Evolutionary conservation across 2,113 vertebrate genomes (phyloP).

Genomic region (Melanocharis versteri): DNA sequence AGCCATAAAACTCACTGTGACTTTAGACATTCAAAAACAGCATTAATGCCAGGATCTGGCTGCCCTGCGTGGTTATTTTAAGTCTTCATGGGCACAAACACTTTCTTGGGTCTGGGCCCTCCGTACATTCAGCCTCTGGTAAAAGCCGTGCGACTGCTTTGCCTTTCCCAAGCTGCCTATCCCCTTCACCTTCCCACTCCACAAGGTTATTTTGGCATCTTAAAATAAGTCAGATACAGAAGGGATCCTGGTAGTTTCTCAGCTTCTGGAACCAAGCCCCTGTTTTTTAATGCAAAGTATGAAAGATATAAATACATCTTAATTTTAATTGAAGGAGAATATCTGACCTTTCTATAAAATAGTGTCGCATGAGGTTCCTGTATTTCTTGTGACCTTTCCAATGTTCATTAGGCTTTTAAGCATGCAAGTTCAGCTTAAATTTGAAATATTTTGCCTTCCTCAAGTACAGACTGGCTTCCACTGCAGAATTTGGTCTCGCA

Average conservation of each 20-base stretch:
- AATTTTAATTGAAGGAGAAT: not conserved
- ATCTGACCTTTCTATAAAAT: not conserved
- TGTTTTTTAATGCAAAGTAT: not conserved
- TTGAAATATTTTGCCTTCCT: not conserved
- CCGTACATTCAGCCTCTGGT: not conserved
- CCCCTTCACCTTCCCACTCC: not conserved
- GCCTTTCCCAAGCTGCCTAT: not conserved
- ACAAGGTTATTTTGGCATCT: not conserved
- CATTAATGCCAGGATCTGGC: not conserved
- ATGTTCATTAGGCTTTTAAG: not conserved
- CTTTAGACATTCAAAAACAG: constrained; percentile 8
- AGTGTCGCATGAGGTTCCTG: not conserved
- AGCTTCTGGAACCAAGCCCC: not conserved
- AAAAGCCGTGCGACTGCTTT: not conserved
- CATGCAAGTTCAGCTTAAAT: not conserved
- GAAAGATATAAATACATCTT: not conserved
- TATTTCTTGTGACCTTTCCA: constrained; percentile 6
- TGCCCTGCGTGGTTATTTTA: not conserved
- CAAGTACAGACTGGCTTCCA: not conserved
- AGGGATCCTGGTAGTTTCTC: not conserved
- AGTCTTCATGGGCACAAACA: not conserved
- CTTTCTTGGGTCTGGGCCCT: not conserved
- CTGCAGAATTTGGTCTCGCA: not conserved
- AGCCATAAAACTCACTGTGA: constrained; percentile 3
- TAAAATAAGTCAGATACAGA: not conserved